Conservation (phyloP, 2,888 invertebrate species). For the Piscicola geometra region DNA sequence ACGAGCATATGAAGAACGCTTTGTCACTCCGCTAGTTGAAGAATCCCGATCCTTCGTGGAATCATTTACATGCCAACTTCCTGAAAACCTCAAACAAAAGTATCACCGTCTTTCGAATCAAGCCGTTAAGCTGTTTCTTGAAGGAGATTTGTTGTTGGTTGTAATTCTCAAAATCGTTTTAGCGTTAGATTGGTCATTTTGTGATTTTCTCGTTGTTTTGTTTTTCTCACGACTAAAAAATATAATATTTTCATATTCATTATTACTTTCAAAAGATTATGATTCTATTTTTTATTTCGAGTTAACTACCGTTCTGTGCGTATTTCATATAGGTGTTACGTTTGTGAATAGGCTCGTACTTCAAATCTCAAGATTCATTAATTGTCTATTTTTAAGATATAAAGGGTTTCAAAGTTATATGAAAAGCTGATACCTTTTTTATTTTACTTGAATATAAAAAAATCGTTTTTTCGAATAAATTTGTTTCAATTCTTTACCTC, state of each 20-base stretch:
- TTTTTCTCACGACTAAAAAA: slow-evolving; percentile 11
- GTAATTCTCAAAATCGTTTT: neutral
- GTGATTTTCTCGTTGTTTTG: slow-evolving; percentile 5
- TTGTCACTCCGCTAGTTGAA: neutral
- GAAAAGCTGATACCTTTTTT: slow-evolving; percentile 3
- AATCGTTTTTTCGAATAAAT: neutral
- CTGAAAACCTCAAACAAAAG: neutral
- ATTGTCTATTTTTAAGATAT: neutral
- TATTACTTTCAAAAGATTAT: neutral
- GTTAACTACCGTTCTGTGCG: neutral
- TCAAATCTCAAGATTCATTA: neutral
- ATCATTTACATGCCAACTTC: neutral
- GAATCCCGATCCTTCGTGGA: neutral
- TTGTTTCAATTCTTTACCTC: neutral
- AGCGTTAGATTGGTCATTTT: neutral
- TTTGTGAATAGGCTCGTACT: neutral
- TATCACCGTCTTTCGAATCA: neutral
- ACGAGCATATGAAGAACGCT: neutral
- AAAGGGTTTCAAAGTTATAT: neutral
- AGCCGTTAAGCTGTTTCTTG: neutral
- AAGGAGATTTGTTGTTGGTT: neutral
- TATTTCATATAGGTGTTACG: neutral
- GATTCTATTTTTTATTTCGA: neutral
- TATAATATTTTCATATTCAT: neutral
- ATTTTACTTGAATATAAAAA: neutral